phyloP scores from a whole-genome alignment of 2,797 vertebrate genomes.

The Phataginus tetradactyla region DNA sequence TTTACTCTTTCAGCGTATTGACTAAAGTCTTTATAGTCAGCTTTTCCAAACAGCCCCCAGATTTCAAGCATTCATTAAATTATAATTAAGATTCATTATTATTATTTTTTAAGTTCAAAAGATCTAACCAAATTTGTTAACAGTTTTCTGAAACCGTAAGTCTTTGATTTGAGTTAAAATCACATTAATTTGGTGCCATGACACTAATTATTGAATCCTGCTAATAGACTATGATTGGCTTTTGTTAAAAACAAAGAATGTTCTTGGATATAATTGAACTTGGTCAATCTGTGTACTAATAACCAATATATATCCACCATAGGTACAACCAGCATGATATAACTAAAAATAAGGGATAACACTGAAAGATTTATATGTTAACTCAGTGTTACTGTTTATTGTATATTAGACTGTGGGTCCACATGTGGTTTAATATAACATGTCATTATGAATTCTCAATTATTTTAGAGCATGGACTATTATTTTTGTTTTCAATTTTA shows the following conservation, averaged over 20 bases:
- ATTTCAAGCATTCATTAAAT: not conserved
- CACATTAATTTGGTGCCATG: not conserved
- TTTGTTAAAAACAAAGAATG: conserved; percentile 28
- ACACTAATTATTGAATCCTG: not conserved
- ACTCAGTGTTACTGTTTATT: not conserved
- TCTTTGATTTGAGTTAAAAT: conserved; percentile 24
- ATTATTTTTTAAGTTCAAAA: not conserved
- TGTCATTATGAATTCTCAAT: not conserved
- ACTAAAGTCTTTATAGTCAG: not conserved
- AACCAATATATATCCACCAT: not conserved
- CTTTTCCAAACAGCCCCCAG: not conserved
- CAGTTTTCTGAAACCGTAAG: not conserved
- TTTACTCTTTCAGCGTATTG: not conserved
- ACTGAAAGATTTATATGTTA: not conserved
- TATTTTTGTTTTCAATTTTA: not conserved
- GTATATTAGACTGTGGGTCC: not conserved
- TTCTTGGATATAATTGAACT: not conserved
- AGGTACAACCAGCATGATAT: not conserved
- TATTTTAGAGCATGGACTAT: not conserved
- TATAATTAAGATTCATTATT: not conserved
- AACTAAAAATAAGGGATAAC: not conserved
- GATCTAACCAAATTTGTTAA: conserved; percentile 15
- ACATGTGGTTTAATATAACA: not conserved
- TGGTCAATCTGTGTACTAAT: not conserved
- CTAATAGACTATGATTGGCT: not conserved